These are phyloP conservation scores for Clusia tigrina DNA, from an alignment of 2,888 invertebrate genomes.

Conservation along the genomic window DNA sequence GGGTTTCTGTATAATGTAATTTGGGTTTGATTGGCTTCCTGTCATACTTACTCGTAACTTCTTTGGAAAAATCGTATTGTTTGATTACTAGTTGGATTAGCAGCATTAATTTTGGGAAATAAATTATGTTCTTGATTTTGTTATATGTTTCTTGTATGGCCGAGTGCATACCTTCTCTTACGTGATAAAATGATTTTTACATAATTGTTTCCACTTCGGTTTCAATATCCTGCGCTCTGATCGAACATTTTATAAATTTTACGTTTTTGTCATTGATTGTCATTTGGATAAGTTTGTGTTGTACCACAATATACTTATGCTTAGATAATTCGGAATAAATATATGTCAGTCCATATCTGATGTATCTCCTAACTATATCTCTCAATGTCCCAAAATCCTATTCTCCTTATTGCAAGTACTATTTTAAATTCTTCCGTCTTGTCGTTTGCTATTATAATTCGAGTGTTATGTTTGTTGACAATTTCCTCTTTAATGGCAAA, in stretches of 20 bases:
- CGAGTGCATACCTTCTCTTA: not conserved
- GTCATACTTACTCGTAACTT: no score
- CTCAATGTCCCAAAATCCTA: not conserved
- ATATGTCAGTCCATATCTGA: not conserved
- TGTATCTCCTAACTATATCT: not conserved
- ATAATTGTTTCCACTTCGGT: no score
- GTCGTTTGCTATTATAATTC: no score
- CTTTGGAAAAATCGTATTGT: no score
- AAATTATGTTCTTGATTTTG: no score
- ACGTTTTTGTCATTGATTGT: not conserved
- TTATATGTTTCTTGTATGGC: no score
- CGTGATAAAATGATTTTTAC: not conserved
- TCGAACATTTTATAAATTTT: not conserved
- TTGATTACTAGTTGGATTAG: constrained; percentile 26
- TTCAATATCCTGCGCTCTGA: no score
- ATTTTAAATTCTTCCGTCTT: not conserved
- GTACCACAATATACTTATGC: not conserved
- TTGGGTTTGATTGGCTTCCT: no score
- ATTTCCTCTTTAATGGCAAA: not conserved
- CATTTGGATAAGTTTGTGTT: not conserved
- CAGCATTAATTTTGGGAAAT: not conserved
- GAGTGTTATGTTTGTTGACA: no score
- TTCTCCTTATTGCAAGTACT: not conserved
- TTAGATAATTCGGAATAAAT: not conserved
- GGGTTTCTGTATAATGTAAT: constrained; percentile 36